Evolutionary conservation across 2,888 invertebrate genomes (phyloP), one percentile per base, ranked within the genome.

Genomic region (Arenicola marina): DNA sequence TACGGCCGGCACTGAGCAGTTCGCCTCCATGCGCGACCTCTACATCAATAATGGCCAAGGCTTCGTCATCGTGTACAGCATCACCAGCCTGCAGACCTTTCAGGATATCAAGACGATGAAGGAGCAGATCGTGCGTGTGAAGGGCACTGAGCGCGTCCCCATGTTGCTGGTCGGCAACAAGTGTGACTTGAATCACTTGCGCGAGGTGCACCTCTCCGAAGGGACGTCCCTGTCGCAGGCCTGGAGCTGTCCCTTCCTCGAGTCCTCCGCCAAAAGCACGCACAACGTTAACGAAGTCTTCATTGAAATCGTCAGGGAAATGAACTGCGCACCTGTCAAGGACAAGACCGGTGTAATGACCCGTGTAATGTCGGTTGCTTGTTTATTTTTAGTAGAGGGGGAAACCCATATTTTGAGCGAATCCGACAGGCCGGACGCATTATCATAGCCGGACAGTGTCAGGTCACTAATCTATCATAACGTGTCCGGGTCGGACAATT

Each of bases 21-120:
- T 99, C 86, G 97, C 98, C 72, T 96, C 97, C 76, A 99, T 99
- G 98, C 89, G 98, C 81, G 99, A 99, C 87, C 89, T 99, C 80
- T 99, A 99, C 86, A 99, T 99, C 82, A 98, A 98, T 87, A 99
- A 99, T 86, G 99, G 99, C 73, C 98, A 99, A 87, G 83, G 83
- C 45, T 86, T 86, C 74, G 81, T 86, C 44, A 84, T 86, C 34
- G 85, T 99, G 76, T 99, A 98, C 87, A 96, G 96, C 80, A 89
- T 99, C 85, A 99, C 99, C 76, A 97, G 95, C 87, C 95, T 97
- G 84, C 98, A 99, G 87, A 99, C 98, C 82, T 99, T 99, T 87
- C 90, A 93, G 87, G 96, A 99, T 86, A 98, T 99, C 83, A 94
- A 94, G 84, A 92, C 93, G 74, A 97, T 99, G 96, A 93, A 95